Evolutionary conservation across 2,888 invertebrate genomes (phyloP).

Genomic region (Ormyrus pomaceus): DNA sequence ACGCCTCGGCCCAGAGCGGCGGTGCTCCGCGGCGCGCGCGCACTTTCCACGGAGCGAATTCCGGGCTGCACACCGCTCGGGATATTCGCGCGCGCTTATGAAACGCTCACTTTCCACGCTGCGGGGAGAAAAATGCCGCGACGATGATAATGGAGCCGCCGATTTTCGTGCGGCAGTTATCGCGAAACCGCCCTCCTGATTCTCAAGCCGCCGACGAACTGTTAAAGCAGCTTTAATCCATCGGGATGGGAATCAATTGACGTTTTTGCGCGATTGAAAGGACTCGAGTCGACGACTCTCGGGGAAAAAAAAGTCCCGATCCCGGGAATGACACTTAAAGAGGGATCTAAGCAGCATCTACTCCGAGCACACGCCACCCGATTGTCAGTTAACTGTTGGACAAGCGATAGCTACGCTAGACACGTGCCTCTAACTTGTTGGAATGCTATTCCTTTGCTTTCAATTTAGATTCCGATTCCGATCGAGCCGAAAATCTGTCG

Average conservation of each 20-base stretch:
- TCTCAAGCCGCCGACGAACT: no score
- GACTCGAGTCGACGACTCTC: neutral
- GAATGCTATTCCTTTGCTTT: constrained; percentile 40
- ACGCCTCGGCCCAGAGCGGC: neutral
- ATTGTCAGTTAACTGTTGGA: constrained; percentile 40
- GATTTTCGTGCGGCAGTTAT: no score
- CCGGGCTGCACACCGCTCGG: no score
- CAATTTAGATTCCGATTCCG: constrained; percentile 38
- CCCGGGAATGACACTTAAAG: constrained; percentile 4
- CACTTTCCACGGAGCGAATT: constrained; percentile 20
- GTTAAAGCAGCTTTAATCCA: no score
- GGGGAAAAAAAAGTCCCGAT: neutral
- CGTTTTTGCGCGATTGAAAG: no score
- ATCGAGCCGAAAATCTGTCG: constrained; percentile 24
- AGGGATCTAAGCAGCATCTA: constrained; percentile 19
- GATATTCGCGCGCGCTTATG: neutral
- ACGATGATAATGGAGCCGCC: neutral
- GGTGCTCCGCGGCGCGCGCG: neutral
- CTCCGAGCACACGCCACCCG: neutral
- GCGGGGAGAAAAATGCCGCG: constrained; percentile 8
- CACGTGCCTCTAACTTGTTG: neutral
- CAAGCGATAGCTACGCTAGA: constrained; percentile 23
- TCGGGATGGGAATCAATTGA: no score
- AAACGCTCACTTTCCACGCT: constrained; percentile 25
- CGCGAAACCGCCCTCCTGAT: no score